Evolutionary conservation across 2,113 vertebrate species (phyloP), one percentile per base, ranked within the genome.

Genomic region (Gorilla gorilla): DNA sequence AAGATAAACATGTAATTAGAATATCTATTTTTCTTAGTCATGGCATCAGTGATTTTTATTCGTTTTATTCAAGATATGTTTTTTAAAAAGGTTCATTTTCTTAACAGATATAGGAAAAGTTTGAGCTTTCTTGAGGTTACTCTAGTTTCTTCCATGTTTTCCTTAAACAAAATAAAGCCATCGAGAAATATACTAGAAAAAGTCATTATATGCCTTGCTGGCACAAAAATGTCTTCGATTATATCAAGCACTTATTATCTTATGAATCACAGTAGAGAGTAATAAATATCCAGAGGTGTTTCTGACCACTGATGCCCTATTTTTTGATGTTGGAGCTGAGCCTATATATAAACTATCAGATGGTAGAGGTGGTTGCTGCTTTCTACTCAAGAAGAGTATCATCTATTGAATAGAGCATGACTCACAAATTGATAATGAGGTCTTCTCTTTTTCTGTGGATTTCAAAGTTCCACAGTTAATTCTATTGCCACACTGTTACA

Each of bases 91-190:
- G 8, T 82, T 0, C 2, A 89, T 81, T 45, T 87, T 97, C 40
- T 81, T 32, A 16, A 70, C 59, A 94, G 86, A 35, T 59, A 89
- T 1, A 93, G 48, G 18, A 88, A 90, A 88, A 82, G 5, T 40
- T 89, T 57, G 11, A 89, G 23, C 11, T 89, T 96, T 94, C 52
- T 4, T 38, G 35, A 91, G 43, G 22, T 13, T 82, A 82, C 20
- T 83, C 22, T 90, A 35, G 55, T 78, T 92, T 55, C 13, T 68
- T 80, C 78, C 43, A 43, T 55, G 61, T 32, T 92, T 93, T 81
- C n/a, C 32, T 87, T 76, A 90, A 95, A 89, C 64, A 93, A 95
- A 97, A 93, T 64, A 13, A 85, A 93, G 17, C 16, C 85, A 45
- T 43, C 75, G 35, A 84, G 18, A 88, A 93, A 50, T 6, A 20